These are phyloP conservation scores for Muscicapa striata DNA, from an alignment of 2,797 vertebrate species.

Conservation along the genomic window DNA sequence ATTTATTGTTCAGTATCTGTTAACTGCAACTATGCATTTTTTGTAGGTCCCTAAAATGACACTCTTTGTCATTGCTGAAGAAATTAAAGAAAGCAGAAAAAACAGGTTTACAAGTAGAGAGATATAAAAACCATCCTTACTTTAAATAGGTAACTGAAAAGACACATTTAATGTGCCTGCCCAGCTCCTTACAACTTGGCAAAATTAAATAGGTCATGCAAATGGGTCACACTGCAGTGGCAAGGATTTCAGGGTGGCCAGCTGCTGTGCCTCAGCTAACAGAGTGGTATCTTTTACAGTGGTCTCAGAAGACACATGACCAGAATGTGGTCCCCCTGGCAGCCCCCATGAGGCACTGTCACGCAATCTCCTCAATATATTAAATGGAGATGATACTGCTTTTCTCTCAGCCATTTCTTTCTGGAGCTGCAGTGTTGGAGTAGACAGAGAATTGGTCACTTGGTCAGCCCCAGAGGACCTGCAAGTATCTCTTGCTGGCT, in stretches of 20 bases:
- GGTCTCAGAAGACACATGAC: neutral
- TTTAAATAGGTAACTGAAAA: neutral
- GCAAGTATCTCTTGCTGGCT: neutral
- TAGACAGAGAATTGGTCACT: neutral
- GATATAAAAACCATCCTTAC: neutral
- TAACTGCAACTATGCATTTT: neutral
- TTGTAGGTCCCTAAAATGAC: neutral
- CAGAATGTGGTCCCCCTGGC: neutral
- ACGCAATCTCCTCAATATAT: neutral
- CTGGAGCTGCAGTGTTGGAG: neutral
- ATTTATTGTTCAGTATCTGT: neutral
- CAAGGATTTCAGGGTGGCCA: neutral
- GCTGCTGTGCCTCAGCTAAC: neutral
- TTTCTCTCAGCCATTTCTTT: neutral
- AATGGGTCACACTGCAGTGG: conserved; percentile 1
- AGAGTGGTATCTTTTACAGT: neutral
- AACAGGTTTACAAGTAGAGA: neutral
- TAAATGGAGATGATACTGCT: neutral
- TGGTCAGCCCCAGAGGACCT: neutral
- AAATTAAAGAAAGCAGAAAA: neutral
- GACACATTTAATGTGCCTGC: neutral
- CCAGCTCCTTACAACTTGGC: neutral
- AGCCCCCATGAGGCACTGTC: neutral
- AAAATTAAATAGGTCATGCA: conserved; percentile 25
- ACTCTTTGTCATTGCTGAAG: neutral